Base-by-base conservation (phyloP, 2,888 invertebrate genomes). In the Temnothorax unifasciatus region DNA sequence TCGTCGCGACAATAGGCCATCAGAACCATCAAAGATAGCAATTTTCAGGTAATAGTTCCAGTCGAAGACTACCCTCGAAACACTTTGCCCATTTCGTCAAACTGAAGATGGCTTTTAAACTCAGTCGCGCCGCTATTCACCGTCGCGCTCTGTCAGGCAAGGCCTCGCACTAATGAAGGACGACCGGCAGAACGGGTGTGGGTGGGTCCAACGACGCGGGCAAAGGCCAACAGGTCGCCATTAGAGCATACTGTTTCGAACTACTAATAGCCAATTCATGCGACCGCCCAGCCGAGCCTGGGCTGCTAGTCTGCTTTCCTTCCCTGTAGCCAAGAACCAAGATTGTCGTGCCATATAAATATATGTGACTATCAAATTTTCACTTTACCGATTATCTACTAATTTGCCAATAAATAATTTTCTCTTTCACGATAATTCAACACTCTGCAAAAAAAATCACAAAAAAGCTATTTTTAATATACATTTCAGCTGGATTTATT, bases 231-330 rank as follows among this genome's bases (percentile, higher is more conserved):
- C 94, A 94, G 94, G 94, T 94, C 93, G 93, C 94, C 95, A 95
- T 95, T 94, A 93, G 93, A 92, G 93, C 91, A 91, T 92, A 93
- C 94, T 95, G 95, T 95, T 95, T 95, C 94, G 92, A 94, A 94
- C 93, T 94, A 93, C 95, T 95, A 95, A 95, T 95, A 95, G 95
- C 95, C 95, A 95, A 95, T 95, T 95, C 95, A 95, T 94, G 94
- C 92, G 86, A 84, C 88, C 87, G 85, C 93, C 92, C 86, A 84
- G 76, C 69, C 84, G 63, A 88, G 68, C 82, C 82, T 68, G 64
- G 86, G 82, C 86, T 86, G 79, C 84, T 86, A 85, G 86, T 82
- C 87, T 83, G 71, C 71, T 50, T 81, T 79, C 79, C 84, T 69
- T 73, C 86, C 73, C 76, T 75, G 61, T 68, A 90, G 84, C 85